Evolutionary conservation across 2,797 vertebrate species (phyloP).

Genomic region (Brachyrhaphis roseni): DNA sequence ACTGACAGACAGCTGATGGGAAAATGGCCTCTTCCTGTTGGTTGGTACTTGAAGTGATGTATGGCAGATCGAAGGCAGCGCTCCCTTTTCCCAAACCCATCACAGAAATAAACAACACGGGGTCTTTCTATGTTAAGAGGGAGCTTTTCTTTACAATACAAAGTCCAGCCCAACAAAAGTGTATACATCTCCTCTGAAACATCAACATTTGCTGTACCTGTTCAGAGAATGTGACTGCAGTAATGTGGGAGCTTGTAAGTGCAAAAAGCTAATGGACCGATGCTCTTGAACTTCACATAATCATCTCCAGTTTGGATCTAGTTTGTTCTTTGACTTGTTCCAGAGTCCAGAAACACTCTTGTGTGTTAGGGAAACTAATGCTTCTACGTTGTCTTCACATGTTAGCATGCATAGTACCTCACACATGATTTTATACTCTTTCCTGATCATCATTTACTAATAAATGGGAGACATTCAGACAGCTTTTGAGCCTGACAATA

Average conservation of each 20-base stretch:
- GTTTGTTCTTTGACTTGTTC: background rate
- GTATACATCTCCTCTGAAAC: background rate
- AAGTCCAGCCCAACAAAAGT: slow-evolving; percentile 14
- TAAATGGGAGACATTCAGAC: slow-evolving; percentile 32
- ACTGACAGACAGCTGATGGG: slow-evolving; percentile 74
- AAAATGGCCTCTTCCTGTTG: slow-evolving; percentile 68
- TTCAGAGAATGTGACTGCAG: background rate
- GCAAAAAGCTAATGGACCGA: background rate
- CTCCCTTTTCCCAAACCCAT: slow-evolving; percentile 55
- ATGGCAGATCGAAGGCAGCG: slow-evolving; percentile 66
- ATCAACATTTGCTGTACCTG: background rate
- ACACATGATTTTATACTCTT: background rate
- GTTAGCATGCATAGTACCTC: background rate
- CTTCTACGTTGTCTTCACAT: background rate
- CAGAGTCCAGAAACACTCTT: background rate
- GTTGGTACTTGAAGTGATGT: slow-evolving; percentile 74
- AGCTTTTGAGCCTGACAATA: slow-evolving; percentile 31
- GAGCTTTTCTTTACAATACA: slow-evolving; percentile 14
- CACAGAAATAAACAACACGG: slow-evolving; percentile 68
- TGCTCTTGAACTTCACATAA: background rate
- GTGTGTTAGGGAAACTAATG: background rate
- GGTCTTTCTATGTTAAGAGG: slow-evolving; percentile 41
- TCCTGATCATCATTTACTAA: slow-evolving; percentile 53
- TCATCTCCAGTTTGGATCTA: background rate
- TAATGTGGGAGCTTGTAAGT: background rate